Evolutionary conservation across 2,113 vertebrate species (phyloP).

Genomic region (Nymphicus hollandicus): DNA sequence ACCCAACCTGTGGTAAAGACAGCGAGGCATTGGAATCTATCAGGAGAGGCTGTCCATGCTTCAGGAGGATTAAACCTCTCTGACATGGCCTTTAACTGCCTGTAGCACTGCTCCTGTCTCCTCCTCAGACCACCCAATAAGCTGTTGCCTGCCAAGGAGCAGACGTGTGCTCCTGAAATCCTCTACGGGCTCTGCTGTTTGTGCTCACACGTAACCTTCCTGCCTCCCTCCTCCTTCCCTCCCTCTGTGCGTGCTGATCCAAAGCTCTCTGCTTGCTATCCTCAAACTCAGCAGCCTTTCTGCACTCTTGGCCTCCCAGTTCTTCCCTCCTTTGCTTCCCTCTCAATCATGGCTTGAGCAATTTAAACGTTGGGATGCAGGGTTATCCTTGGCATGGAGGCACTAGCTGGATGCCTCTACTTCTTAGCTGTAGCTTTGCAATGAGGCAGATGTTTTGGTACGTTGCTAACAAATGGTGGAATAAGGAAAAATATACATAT

Average conservation of each 20-base stretch:
- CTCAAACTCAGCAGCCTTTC: neutral
- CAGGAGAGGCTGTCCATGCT: neutral
- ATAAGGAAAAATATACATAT: neutral
- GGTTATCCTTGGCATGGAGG: neutral
- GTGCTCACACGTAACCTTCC: neutral
- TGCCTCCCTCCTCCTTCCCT: neutral
- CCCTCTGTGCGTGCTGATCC: neutral
- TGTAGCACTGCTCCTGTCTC: neutral
- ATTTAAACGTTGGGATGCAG: neutral
- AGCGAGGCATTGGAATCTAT: rapidly evolving
- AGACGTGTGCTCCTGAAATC: neutral
- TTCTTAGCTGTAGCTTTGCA: neutral
- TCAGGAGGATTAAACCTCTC: neutral
- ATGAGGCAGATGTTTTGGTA: rapidly evolving
- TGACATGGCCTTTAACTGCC: neutral
- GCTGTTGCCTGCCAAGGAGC: neutral
- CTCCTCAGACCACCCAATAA: constrained; percentile 47
- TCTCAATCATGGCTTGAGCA: neutral
- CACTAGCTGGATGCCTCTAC: rapidly evolving
- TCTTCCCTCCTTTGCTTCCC: neutral
- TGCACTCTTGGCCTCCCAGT: neutral
- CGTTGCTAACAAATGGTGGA: neutral
- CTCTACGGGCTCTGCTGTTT: neutral
- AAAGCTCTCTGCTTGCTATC: neutral
- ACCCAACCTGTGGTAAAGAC: neutral